Base-by-base conservation (phyloP, 1,140 invertebrate species). In the Arctopsyche grandis region DNA sequence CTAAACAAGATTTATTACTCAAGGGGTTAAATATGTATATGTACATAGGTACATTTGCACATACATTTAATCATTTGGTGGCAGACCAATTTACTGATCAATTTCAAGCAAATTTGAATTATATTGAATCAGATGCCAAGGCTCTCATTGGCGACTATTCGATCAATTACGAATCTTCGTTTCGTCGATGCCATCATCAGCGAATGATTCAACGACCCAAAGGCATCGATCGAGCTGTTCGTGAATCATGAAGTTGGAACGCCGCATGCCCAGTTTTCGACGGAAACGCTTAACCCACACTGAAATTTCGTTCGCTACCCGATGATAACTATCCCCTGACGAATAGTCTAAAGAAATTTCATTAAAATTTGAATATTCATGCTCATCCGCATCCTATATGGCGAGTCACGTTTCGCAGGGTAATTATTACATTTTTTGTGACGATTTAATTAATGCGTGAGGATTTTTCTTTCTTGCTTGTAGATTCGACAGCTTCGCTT, bases 71-170 rank as follows among this genome's bases (percentile, higher is more conserved):
- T 38, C 29, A 38, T 4, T 38, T 38, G 29, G 29, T 38, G 29
- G 29, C 29, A 38, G 29, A 38, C 29, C 29, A 38, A 38, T 38
- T 38, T 38, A 38, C 7, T 38, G 29, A 38, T 38, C 29, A 38
- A 38, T 38, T 38, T 1, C 29, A 38, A 38, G 29, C 29, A 38
- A 38, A 38, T 38, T 38, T 38, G 29, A 38, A 12, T 52, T 52
- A 5, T 52, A 66, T 66, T 22, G 63, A 66, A 66, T 66, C 21
- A 26, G 26, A 66, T 66, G 63, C 21, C 63, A 66, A 26, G 63
- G 63, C 10, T 26, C 7, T 19, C 29, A 19, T 29, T 26, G 22
- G 22, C 12, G 63, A 66, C 63, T 7, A 14, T 1, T 5, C 63
- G 21, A 21, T 22, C 19, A 21, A 60, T 60, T 21, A 22, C 9